A percentile compares a stretch with the other conserved stretches of the same genome.
These are phyloP conservation scores for Crotophaga sulcirostris DNA, from an alignment of 2,113 vertebrate genomes.

Conservation along the genomic window DNA sequence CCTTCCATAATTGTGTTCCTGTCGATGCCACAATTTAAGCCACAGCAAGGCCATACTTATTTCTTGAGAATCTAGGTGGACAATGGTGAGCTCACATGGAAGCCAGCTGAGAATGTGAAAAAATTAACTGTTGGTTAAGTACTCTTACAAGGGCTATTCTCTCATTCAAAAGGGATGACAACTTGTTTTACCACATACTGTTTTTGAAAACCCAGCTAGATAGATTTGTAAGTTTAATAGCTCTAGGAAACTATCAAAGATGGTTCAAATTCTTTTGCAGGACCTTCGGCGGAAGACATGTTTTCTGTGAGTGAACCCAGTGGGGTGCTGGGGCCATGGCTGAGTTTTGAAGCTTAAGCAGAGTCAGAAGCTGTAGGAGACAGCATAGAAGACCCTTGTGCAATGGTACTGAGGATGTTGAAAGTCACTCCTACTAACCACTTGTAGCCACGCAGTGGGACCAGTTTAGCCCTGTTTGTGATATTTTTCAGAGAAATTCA, in stretches of 20 bases:
- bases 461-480: background rate
- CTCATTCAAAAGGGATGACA: background rate
- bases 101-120: background rate
- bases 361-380: background rate
- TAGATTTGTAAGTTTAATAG: background rate
- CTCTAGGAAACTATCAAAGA: background rate
- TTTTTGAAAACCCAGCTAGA: background rate
- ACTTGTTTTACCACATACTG: background rate
- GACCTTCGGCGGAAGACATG: background rate
- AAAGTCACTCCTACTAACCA: background rate
- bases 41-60: background rate
- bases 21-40: background rate
- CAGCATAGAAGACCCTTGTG: background rate
- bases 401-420: background rate
- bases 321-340: background rate
- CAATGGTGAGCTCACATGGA: background rate
- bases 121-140: background rate
- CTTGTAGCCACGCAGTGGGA: background rate
- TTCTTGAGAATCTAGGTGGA: background rate
- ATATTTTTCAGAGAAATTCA: background rate
- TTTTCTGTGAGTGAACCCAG: background rate
- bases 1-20: background rate
- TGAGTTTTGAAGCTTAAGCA: background rate
- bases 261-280: background rate
- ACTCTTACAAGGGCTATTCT: background rate